Base-by-base conservation (phyloP, 2,797 vertebrate genomes). In the Mus caroli region DNA sequence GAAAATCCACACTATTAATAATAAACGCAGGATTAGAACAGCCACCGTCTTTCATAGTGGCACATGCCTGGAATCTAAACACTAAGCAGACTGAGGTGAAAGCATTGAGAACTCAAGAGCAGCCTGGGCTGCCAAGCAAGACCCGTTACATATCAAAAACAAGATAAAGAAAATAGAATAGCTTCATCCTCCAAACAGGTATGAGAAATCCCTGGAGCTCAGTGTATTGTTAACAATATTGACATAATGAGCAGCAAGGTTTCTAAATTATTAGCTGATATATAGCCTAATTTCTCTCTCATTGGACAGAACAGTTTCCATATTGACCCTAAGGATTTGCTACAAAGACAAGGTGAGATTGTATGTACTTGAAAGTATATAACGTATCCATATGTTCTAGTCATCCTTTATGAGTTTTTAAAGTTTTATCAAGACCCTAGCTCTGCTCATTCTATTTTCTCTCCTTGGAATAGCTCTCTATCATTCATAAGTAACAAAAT, bases 221-320 rank as follows among this genome's bases (percentile, higher is more conserved):
- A 37, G 90, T 31, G 40, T 62, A 19, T 56, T 88, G 37, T 58
- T 84, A 67, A 76, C 31, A 82, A n/a, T 50, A 92, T 19, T 93
- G 43, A 58, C 54, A 76, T 94, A 90, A 93, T 22, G 76, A 94
- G 10, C 64, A 94, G 80, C 43, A 3, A 1, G n/a, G 31, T 77
- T 95, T 95, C 62, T 71, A 91, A 8, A 31, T 91, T 95, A 64
- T 79, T 75, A 94, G 73, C 22, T 93, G 92, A 67, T 89, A 76
- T 19, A 40, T 40, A 43, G 37, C 91, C 77, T 77, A 73, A 69
- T 71, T 95, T 93, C 15, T 90, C 22, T 77, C 43, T 91, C n/a
- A 62, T 10, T 88, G n/a, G 88, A 95, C 43, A 93, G 31, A 96
- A 82, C 43, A 75, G 79, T 80, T 73, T 96, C 76, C 40, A 90